Conservation (phyloP, 1,140 invertebrate species). For the Oryctes rhinoceros region DNA sequence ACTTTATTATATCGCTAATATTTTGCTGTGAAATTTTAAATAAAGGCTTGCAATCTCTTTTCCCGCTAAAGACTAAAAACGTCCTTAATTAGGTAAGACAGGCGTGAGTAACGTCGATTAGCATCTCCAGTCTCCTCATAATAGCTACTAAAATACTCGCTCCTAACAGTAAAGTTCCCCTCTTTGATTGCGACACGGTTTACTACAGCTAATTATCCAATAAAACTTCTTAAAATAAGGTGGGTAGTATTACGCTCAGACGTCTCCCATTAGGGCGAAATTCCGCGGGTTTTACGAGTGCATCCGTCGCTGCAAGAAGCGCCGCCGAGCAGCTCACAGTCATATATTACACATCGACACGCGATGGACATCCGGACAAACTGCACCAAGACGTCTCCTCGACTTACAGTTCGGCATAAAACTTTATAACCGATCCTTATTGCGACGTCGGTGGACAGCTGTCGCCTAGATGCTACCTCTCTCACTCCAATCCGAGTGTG, state of each 20-base stretch:
- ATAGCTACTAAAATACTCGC: too few relatives aligned
- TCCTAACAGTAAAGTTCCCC: too few relatives aligned
- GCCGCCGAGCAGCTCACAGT: not conserved
- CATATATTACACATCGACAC: constrained; percentile 34
- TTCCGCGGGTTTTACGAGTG: not conserved
- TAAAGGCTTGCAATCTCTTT: too few relatives aligned
- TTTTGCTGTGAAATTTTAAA: too few relatives aligned
- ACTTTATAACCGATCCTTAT: constrained; percentile 27
- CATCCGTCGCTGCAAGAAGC: not conserved
- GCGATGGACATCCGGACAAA: constrained; percentile 16
- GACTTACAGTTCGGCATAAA: constrained; percentile 24
- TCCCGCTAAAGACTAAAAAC: too few relatives aligned
- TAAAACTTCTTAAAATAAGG: constrained; percentile 3
- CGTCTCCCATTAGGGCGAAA: not conserved
- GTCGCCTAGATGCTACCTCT: constrained; percentile 2
- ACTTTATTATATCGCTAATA: too few relatives aligned
- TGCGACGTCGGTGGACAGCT: constrained; percentile 32
- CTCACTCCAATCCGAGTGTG: not conserved
- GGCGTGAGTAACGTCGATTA: too few relatives aligned
- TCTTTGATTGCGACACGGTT: too few relatives aligned
- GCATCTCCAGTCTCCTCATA: too few relatives aligned
- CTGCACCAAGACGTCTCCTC: not conserved
- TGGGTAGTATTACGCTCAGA: not conserved
- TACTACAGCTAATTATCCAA: not conserved
- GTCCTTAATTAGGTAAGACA: too few relatives aligned